These are phyloP conservation scores for Phoeniculus purpureus DNA, from an alignment of 2,797 vertebrate species.

Conservation along the genomic window DNA sequence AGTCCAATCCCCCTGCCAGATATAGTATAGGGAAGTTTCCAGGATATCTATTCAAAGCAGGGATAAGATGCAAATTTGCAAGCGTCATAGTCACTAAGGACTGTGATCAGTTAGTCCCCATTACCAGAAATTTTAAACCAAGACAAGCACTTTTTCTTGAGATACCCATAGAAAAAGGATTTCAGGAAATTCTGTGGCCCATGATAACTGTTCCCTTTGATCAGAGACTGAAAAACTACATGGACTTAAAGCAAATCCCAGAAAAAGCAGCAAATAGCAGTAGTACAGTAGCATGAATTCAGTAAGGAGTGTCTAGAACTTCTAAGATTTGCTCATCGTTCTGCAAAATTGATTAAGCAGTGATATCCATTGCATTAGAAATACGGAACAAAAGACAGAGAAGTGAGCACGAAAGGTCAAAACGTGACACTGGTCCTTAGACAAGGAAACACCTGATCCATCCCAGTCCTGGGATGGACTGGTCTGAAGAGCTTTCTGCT, in stretches of 20 bases:
- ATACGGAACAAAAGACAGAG: not conserved
- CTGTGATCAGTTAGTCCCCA: not conserved
- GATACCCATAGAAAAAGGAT: no score
- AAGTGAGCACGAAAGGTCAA: not conserved
- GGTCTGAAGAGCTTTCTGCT: not conserved
- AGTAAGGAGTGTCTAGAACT: not conserved
- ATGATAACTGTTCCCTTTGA: not conserved
- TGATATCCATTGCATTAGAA: not conserved
- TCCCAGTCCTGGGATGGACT: not conserved
- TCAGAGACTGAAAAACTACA: not conserved
- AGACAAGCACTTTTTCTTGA: not conserved
- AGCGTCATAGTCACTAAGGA: not conserved
- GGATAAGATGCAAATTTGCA: not conserved
- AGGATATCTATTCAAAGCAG: not conserved
- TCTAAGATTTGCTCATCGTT: not conserved
- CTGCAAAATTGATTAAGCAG: not conserved
- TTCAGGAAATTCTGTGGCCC: no score
- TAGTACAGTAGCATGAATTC: not conserved
- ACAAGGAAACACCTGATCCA: not conserved
- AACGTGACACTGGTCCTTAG: not conserved
- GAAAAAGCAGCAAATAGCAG: not conserved
- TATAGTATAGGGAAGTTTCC: not conserved
- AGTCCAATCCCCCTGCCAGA: no score
- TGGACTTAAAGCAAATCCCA: not conserved
- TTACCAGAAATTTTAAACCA: not conserved